phyloP scores from a whole-genome alignment of 92 coral and sea anemone genomes.

The Epizoanthus rinbou region DNA sequence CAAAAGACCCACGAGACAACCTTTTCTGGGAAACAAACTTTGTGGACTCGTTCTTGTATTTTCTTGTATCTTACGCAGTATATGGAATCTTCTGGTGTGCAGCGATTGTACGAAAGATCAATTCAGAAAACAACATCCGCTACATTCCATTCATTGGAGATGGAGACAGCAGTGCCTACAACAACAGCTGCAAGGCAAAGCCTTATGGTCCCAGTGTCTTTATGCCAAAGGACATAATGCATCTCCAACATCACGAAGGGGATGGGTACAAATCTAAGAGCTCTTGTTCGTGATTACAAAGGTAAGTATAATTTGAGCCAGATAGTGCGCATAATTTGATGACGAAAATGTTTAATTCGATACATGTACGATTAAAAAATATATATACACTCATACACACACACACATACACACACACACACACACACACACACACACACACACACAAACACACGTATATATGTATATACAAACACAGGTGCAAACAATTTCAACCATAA shows the following conservation, averaged over 20 bases:
- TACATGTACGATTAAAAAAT: too few relatives aligned
- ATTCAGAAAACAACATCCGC: constrained; percentile 19
- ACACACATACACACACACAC: too few relatives aligned
- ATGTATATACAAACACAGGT: too few relatives aligned
- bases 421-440: too few relatives aligned
- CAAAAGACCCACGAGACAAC: not conserved
- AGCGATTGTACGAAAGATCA: constrained; percentile 11
- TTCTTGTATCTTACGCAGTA: not conserved
- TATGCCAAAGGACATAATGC: not conserved
- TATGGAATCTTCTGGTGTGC: constrained; percentile 41
- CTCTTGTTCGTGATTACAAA: constrained; percentile 46
- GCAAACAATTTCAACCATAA: too few relatives aligned
- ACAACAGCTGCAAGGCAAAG: not conserved
- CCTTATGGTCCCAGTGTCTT: constrained; percentile 39
- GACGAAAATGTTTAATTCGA: too few relatives aligned
- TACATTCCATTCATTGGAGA: constrained; percentile 43
- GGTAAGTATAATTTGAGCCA: too few relatives aligned
- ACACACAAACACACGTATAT: too few relatives aligned
- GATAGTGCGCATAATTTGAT: too few relatives aligned
- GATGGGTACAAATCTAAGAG: constrained; percentile 46
- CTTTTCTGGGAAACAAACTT: not conserved
- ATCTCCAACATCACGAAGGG: constrained; percentile 36
- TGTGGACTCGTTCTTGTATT: not conserved
- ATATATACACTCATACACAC: too few relatives aligned
- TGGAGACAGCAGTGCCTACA: constrained; percentile 41